Evolutionary conservation across 2,888 invertebrate species (phyloP), one percentile per base, ranked within the genome.

Genomic region (Andrena flavipes): DNA sequence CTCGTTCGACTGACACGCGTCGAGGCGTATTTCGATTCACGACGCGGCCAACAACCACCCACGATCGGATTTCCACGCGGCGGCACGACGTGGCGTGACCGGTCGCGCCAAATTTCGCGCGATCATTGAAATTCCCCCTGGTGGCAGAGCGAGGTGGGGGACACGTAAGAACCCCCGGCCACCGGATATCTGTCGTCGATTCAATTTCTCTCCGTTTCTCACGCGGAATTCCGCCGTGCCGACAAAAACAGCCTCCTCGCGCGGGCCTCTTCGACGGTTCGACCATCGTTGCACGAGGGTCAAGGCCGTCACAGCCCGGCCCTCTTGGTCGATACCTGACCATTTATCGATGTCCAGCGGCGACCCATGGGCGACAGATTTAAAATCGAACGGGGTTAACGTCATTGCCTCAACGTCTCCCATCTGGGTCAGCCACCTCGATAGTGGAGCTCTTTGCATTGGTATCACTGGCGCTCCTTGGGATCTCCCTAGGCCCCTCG

Each of bases 291-390:
- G 23, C 23, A 71, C 82, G 84, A 85, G 84, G 90, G 90, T 90
- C 90, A 90, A 90, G 90, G 90, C 84, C 84, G 90, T 83, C 80
- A 84, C 49, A 51, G 63, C 84, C 78, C 35, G 63, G 62, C 68
- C 69, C 23, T 73, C 73, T 71, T 82, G 75, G 65, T 75, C 87
- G 84, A 78, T 82, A 77, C 71, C 68, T 79, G 48, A 59, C 67
- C 59, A 77, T 56, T 26, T 51, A 51, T 2, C 20, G 51, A 6
- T 42, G 42, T 4, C 42, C 16, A 42, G 4, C 42, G 42, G 13
- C 42, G 16, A 42, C 42, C 13, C 42, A 16, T 42, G 42, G 42
- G 16, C 42, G 16, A 13, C 42, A 42, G 42, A 42, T 42, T 42
- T 42, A 42, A 42, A 4, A 42, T 16, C 16, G 42, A 42, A 42